Evolutionary conservation across 2,113 vertebrate species (phyloP), one percentile per base, ranked within the genome.

Genomic region (Alosa alosa): DNA sequence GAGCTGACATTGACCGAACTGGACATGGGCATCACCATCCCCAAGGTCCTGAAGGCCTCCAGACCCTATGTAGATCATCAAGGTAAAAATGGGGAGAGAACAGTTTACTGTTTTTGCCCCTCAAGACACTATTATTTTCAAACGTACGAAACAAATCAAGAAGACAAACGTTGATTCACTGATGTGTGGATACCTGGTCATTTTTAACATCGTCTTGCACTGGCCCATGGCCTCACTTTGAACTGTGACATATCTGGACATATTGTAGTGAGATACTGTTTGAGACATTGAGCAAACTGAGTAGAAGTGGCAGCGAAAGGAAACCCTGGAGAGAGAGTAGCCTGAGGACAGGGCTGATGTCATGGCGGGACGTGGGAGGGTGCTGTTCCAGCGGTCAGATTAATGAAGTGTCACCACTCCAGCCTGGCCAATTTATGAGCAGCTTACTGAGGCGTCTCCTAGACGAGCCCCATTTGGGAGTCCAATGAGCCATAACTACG

Each of bases 11-110:
- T 99, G 87, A 99, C 98, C 0, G 98, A 99, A 89, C 96, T 99
- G 36, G 98, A 99, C 93, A 99, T 99, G 98, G 98, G 98, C 82
- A 95, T 98, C 86, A 96, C 97, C 88, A 94, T 99, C 93, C 98
- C 98, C 88, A 98, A 97, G 95, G 97, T 99, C 91, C 96, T 98
- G 55, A 95, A 93, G 90, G 97, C 98, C 93, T 99, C 96, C 92
- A 96, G 96, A 91, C 98, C 98, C 84, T 96, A 96, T 18, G 90
- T 99, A 91, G 97, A 99, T 93, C 96, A 98, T 93, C 96, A 97
- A 97, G 98, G 98, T 99, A 96, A 91, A 93, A 86, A 39, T 15
- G 11, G 17, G 31, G 31, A 39, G 10, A 39, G 11, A 78, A 78
- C 39, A 78, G 72, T 6, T 44, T 44, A 44, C 41, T 44, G 41